Evolutionary conservation across 1,140 invertebrate species (phyloP).

Genomic region (Anoplolepis gracilipes): DNA sequence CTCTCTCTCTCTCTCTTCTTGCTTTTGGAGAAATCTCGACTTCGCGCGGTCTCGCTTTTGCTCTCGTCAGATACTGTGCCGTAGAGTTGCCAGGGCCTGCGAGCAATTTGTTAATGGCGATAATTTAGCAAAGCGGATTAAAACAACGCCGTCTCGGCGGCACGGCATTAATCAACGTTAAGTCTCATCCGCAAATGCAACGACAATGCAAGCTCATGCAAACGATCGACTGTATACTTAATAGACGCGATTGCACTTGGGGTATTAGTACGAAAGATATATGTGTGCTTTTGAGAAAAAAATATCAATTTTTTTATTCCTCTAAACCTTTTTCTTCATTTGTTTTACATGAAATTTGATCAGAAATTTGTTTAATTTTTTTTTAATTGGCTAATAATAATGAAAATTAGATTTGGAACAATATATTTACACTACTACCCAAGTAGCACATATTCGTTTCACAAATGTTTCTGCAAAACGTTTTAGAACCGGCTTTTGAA

Average conservation of each 20-base stretch:
- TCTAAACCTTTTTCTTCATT: not conserved
- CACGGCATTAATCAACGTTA: conserved; percentile 65
- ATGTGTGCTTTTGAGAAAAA: not conserved
- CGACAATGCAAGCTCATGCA: conserved; percentile 29
- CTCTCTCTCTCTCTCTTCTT: not conserved
- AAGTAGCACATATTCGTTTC: no score
- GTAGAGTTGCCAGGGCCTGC: conserved; percentile 46
- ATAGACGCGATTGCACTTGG: conserved; percentile 4
- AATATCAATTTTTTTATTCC: not conserved
- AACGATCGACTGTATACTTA: conserved; percentile 38
- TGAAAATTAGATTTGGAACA: not conserved
- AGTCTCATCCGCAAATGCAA: conserved; percentile 32
- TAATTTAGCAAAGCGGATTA: conserved; percentile 70
- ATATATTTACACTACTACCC: no score
- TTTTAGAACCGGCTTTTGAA: no score
- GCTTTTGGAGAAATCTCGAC: not conserved
- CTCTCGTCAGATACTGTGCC: conserved; percentile 26
- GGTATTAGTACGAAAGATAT: not conserved
- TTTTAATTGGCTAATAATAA: not conserved
- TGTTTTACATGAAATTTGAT: not conserved
- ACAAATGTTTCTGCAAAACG: no score
- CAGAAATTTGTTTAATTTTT: not conserved
- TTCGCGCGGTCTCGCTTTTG: not conserved
- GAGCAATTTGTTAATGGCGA: conserved; percentile 70
- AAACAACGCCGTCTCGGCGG: conserved; percentile 23